Evolutionary conservation across 2,888 invertebrate genomes (phyloP), one percentile per base, ranked within the genome.

Genomic region (Autographa gamma): DNA sequence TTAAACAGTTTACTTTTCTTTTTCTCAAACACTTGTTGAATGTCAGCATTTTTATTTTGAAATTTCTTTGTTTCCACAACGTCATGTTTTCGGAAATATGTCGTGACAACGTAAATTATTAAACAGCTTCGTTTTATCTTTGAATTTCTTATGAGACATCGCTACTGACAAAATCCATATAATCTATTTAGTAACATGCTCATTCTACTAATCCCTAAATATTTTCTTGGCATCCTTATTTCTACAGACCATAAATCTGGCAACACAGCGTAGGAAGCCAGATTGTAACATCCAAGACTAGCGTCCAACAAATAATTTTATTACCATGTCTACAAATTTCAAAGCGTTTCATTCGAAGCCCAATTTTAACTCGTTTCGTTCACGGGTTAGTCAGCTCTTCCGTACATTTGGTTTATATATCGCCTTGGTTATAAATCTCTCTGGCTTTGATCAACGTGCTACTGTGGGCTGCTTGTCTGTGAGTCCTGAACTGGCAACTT

Each of bases 381-480:
- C 86, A 86, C 84, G 82, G 83, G 84, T 83, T 89, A 89, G 72
- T 87, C 88, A 80, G 82, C 77, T 80, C 82, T 91, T 90, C 90
- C 92, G 90, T 89, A 85, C 89, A 86, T 91, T 91, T 90, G 91
- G 90, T 91, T 92, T 90, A 88, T 88, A 86, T 88, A 88, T 84
- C 85, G 85, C 79, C 69, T 80, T 73, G 77, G 85, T 84, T 84
- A 88, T 94, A 93, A 93, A 93, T 90, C 89, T 83, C 77, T 60
- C 71, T 81, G 78, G 83, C 89, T 91, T 91, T 90, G 90, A 91
- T 90, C 89, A 81, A 62, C 60, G 64, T 52, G 64, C 66, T 65
- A 60, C 68, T 41, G 68, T 41, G 69, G 68, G 60, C 18, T 67
- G 62, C 48, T 31, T 38, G 31, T 62, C 72, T 66, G 66, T 67